A percentile compares a stretch with the other conserved stretches of the same genome.
phyloP scores from a whole-genome alignment of 2,113 vertebrate genomes.

The Chionis minor region DNA sequence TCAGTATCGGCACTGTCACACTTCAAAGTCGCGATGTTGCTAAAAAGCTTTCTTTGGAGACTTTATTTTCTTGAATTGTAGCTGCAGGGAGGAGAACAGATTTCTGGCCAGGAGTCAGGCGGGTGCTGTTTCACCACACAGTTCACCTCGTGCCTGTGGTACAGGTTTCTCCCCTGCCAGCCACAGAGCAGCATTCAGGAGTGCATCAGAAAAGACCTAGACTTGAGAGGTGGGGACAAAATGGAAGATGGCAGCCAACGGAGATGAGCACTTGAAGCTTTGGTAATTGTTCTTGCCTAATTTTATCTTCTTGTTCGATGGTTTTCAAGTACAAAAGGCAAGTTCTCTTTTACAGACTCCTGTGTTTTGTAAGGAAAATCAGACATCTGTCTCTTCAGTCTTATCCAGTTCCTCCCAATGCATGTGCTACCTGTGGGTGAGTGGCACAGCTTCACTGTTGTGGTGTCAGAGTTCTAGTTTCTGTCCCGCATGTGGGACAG shows the following conservation, averaged over 20 bases:
- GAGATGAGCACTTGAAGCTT: background rate
- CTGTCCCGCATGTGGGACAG: background rate
- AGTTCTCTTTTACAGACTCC: background rate
- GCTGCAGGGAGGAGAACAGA: background rate
- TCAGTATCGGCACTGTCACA: background rate
- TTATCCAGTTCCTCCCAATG: background rate
- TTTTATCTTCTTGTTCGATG: background rate
- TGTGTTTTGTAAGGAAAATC: background rate
- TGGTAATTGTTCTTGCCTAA: background rate
- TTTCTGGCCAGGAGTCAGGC: background rate
- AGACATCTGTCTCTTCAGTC: background rate
- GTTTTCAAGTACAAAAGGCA: background rate
- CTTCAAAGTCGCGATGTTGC: background rate
- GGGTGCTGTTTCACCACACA: fast-evolving
- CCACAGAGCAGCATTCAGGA: background rate
- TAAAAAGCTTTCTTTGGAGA: background rate
- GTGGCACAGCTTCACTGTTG: background rate
- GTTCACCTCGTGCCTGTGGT: fast-evolving
- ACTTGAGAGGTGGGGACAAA: background rate
- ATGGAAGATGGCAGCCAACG: background rate
- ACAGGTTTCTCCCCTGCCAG: background rate
- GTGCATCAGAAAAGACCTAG: background rate
- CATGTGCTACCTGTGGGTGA: background rate
- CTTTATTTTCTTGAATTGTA: background rate
- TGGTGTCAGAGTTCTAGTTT: background rate